These are phyloP conservation scores for Cettia cetti DNA, from an alignment of 2,113 vertebrate genomes.

Conservation along the genomic window DNA sequence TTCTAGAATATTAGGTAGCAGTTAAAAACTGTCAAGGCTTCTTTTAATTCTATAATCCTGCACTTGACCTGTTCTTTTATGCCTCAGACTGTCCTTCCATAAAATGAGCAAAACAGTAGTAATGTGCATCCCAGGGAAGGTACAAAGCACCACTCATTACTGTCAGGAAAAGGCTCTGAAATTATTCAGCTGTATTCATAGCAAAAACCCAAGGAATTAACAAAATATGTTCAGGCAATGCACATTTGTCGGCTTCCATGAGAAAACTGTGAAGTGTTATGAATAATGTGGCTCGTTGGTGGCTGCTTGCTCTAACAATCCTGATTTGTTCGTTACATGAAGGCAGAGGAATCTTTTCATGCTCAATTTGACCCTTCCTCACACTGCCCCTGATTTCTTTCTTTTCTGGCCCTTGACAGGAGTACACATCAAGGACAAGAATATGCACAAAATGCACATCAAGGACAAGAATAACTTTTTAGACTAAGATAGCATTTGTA, in stretches of 20 bases:
- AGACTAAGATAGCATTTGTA: conserved; percentile 15
- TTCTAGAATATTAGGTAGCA: not conserved
- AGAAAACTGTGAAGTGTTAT: conserved; percentile 62
- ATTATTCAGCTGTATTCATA: conserved; percentile 50
- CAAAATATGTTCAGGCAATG: conserved; percentile 58
- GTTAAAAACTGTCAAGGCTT: not conserved
- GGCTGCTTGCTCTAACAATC: conserved; percentile 47
- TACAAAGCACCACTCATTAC: not conserved
- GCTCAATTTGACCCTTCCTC: conserved; percentile 28
- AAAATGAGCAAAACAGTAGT: not conserved
- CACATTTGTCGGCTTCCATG: conserved; percentile 47
- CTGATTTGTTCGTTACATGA: not conserved
- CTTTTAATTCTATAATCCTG: not conserved
- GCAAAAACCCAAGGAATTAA: conserved; percentile 29
- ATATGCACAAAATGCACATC: conserved; percentile 16
- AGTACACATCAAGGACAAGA: conserved; percentile 24
- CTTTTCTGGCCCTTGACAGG: not conserved
- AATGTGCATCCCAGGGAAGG: not conserved
- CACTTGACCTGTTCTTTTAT: not conserved
- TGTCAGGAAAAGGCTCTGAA: conserved; percentile 22
- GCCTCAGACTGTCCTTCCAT: not conserved
- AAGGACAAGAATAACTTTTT: conserved; percentile 45
- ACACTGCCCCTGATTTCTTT: not conserved
- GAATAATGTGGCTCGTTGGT: conserved; percentile 48
- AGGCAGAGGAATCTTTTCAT: conserved; percentile 23